Evolutionary conservation across 2,888 invertebrate species (phyloP), one percentile per base, ranked within the genome.

Genomic region (Campoplex nolae): DNA sequence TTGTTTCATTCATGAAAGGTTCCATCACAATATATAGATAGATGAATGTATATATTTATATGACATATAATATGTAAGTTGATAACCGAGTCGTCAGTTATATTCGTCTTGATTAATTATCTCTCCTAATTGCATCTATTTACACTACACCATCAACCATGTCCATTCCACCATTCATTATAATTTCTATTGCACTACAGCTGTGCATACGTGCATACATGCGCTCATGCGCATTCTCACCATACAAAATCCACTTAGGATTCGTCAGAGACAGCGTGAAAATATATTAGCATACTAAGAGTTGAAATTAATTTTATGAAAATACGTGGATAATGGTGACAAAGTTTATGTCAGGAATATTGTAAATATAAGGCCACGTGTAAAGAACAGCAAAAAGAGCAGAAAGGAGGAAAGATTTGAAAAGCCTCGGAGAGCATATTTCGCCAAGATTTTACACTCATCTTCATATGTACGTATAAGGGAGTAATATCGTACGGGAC

Each of bases 81-180:
- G 51, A 84, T 80, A 51, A 35, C n/a, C 73, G 62, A 65, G 76
- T 74, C 80, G 67, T 83, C 86, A 80, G 71, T 83, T 58, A 67
- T 73, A 78, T 77, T 84, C 84, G 74, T 75, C 84, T 84, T 87
- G 86, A 87, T 87, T 84, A 87, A 87, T 87, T 84, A 81, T 84
- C 86, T 74, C 84, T 78, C 77, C 86, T 87, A 87, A 87, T 87
- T 87, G 84, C 86, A 84, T 74, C 84, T 87, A 87, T 87, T 87
- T 84, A 87, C 84, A 77, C 58, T 87, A 35, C 73, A 81, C 84
- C 84, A 87, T 87, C 75, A 84, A 77, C 68, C 84, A 51, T 84
- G 58, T 68, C 42, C 54, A 70, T 78, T 73, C 70, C 45, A 54
- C 70, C 54, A 78, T 81, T 82, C 78, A 87, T 87, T 87, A 23